These are phyloP conservation scores for Volucella inflata DNA, from an alignment of 2,888 invertebrate genomes.

Conservation along the genomic window DNA sequence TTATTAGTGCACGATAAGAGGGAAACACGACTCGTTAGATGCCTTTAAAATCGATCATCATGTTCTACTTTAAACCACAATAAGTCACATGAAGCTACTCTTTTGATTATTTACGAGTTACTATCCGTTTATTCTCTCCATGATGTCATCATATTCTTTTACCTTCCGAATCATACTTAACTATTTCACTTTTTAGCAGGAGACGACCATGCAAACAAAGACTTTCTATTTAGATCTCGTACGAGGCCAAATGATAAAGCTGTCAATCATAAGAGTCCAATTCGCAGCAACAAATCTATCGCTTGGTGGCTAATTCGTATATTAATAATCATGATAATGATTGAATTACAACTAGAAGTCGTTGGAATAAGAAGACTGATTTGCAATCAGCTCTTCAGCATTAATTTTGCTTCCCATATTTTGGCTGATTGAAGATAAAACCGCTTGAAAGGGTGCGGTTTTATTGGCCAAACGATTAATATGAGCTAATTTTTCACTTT, in stretches of 20 bases:
- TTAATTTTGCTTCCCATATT: slow-evolving; percentile 24
- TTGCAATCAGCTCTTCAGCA: slow-evolving; percentile 46
- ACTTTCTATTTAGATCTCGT: neutral
- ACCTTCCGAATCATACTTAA: no score
- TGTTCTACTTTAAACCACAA: neutral
- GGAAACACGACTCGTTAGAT: slow-evolving; percentile 19
- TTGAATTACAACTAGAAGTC: slow-evolving; percentile 25
- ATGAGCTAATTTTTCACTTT: slow-evolving; percentile 48
- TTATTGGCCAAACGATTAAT: slow-evolving; percentile 46
- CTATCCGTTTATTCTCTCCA: no score
- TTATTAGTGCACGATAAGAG: slow-evolving; percentile 51
- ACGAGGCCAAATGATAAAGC: slow-evolving; percentile 32
- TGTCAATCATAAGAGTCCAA: slow-evolving; percentile 46
- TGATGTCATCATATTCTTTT: no score
- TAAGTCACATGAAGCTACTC: slow-evolving; percentile 16
- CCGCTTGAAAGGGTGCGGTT: slow-evolving; percentile 25
- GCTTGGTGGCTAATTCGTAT: slow-evolving; percentile 16
- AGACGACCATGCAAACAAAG: slow-evolving; percentile 6
- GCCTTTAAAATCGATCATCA: slow-evolving; percentile 21
- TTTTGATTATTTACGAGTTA: no score
- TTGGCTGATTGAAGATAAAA: neutral
- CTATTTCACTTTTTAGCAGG: no score
- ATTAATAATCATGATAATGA: slow-evolving; percentile 49
- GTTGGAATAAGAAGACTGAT: slow-evolving; percentile 45
- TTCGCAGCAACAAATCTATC: slow-evolving; percentile 36